Conservation (phyloP, 53 echinoderm and acorn worm genomes). For the Paelopatides confundens region DNA sequence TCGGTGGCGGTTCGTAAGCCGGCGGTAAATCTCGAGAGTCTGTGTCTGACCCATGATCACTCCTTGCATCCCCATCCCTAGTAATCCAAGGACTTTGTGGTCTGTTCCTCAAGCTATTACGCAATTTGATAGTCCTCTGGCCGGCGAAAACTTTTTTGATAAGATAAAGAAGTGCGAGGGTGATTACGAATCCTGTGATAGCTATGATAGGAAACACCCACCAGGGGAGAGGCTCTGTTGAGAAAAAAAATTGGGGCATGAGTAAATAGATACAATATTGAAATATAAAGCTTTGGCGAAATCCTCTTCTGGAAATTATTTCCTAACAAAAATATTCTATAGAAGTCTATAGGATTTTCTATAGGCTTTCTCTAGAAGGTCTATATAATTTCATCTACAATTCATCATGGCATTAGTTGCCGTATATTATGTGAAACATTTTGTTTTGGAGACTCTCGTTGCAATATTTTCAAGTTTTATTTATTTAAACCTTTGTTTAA, state of each 20-base stretch:
- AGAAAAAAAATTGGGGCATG: not conserved
- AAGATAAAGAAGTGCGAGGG: not conserved
- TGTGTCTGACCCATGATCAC: not conserved
- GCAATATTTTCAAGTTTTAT: too few species aligned
- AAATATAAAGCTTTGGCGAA: too few species aligned
- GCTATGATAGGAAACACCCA: constrained; percentile 23
- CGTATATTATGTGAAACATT: too few species aligned
- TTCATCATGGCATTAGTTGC: too few species aligned
- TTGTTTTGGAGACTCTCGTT: too few species aligned
- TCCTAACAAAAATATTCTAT: too few species aligned
- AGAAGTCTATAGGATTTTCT: too few species aligned
- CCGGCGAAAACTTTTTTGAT: constrained; percentile 3
- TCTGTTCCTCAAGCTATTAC: constrained; percentile 27
- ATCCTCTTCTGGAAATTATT: too few species aligned
- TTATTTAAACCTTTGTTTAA: too few species aligned
- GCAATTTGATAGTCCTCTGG: constrained; percentile 24
- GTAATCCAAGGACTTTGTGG: constrained; percentile 24
- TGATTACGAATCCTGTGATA: not conserved
- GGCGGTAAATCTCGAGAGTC: constrained; percentile 16
- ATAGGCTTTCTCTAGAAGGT: too few species aligned
- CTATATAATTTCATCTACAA: too few species aligned
- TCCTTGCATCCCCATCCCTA: not conserved
- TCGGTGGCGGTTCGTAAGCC: constrained; percentile 8
- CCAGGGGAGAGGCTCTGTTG: not conserved
- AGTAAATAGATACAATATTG: too few species aligned